Evolutionary conservation across 2,113 vertebrate species (phyloP).

Genomic region (Marmota monax): DNA sequence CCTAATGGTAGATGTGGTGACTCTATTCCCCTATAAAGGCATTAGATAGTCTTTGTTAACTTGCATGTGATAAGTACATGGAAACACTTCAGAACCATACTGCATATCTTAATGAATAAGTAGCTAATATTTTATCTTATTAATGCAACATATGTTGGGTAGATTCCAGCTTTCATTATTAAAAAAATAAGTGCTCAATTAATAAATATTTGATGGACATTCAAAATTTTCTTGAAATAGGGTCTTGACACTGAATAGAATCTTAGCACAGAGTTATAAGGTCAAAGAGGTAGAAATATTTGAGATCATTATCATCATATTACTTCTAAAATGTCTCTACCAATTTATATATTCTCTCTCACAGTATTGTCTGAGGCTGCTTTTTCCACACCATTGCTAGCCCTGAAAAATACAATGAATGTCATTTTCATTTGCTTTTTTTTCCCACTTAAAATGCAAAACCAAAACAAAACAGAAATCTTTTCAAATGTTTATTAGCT

Average conservation of each 20-base stretch:
- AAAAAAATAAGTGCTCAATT: background rate
- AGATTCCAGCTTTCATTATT: background rate
- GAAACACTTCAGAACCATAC: background rate
- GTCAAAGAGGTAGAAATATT: background rate
- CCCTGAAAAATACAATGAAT: background rate
- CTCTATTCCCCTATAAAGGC: accelerated
- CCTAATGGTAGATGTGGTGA: background rate
- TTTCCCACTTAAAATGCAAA: background rate
- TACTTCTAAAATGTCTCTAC: background rate
- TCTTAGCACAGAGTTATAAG: background rate
- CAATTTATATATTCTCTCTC: background rate
- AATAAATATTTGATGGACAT: background rate
- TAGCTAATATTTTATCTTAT: background rate
- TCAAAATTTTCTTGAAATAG: background rate
- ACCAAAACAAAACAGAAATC: background rate
- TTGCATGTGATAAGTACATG: background rate
- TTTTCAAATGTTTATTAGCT: background rate
- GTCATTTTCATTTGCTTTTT: background rate
- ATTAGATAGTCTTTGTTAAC: background rate
- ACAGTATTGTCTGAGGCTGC: too few relatives aligned
- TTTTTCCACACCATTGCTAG: background rate
- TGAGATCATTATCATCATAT: background rate
- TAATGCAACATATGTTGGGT: background rate
- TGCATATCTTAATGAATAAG: background rate
- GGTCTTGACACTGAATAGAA: background rate